Evolutionary conservation across 1,140 invertebrate genomes (phyloP), one percentile per base, ranked within the genome.

Genomic region (Euwallacea fornicatus): DNA sequence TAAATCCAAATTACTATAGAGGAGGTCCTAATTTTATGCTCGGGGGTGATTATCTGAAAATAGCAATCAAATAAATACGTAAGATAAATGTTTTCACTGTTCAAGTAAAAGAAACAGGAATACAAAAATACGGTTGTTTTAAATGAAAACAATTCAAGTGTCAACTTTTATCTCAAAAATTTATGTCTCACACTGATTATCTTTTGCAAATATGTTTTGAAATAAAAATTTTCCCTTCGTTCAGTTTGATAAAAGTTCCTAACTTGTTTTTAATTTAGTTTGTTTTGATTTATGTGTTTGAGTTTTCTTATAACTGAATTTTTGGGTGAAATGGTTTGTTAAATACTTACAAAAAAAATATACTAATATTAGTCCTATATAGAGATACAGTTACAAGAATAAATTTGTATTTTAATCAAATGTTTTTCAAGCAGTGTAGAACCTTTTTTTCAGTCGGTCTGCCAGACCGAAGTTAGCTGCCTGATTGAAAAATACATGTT

Each of bases 61-160:
- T 41, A 41, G 15, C 13, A 65, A 65, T 10, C 15, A 65, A 54
- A 13, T 54, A 9, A 53, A 53, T 53, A 50, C 33, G 46, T 13
- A 50, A 1, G 21, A 4, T 33, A 33, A 4, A 33, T 50, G 63
- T 50, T 33, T 0, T 50, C 15, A 65, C 63, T 65, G 63, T 42
- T 13, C 13, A 33, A 41, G 63, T 21, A 47, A 54, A 63, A 63
- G 44, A 63, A 44, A 44, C 61, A 50, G 63, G 42, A 65, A 65
- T 53, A 65, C 63, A 11, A 16, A n/a, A 16, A 65, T 65, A 50
- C 13, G 11, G 2, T 53, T 65, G 63, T 42, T 33, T 41, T 13
- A 21, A 21, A 13, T 65, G 44, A 33, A 10, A 4, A 15, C 53
- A 65, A 53, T 65, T 50, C 59, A 58, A 59, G 66, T 59, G 6